Conservation (phyloP, 2,888 invertebrate genomes). For the Chaetogeoica ovagalla region DNA sequence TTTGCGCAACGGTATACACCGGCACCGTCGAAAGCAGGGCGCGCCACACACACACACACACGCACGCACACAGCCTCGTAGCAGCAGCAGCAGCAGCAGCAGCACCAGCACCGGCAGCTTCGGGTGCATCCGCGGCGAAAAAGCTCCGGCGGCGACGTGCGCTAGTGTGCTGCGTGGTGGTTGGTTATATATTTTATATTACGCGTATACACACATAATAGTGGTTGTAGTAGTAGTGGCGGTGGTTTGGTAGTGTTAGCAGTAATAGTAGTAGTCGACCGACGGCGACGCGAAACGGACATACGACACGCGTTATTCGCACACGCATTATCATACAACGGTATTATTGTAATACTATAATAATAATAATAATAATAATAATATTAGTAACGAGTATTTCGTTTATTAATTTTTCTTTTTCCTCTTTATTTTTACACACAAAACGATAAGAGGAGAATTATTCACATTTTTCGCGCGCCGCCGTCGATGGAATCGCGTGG, state of each 20-base stretch:
- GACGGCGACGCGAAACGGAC: constrained; percentile 43
- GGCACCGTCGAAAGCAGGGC: constrained; percentile 41
- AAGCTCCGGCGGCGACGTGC: constrained; percentile 30
- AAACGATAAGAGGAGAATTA: too few species aligned
- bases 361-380: too few species aligned
- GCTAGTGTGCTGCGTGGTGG: constrained; percentile 3
- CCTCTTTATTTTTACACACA: too few species aligned
- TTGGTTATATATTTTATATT: neutral
- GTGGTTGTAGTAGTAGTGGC: too few species aligned
- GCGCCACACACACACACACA: constrained; percentile 16
- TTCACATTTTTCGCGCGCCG: too few species aligned
- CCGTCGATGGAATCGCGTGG: too few species aligned
- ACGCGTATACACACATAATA: too few species aligned
- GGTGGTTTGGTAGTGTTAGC: too few species aligned
- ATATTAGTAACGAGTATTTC: too few species aligned
- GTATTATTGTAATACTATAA: too few species aligned
- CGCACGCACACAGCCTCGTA: constrained; percentile 1
- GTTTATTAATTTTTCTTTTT: too few species aligned
- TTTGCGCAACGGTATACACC: constrained; percentile 37
- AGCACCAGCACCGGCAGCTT: neutral
- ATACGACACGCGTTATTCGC: neutral
- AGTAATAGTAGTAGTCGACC: constrained; percentile 20
- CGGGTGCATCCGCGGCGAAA: constrained; percentile 29
- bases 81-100: neutral
- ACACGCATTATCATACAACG: neutral